Base-by-base conservation (phyloP, 2,888 invertebrate species). In the Mythimna ferrago region DNA sequence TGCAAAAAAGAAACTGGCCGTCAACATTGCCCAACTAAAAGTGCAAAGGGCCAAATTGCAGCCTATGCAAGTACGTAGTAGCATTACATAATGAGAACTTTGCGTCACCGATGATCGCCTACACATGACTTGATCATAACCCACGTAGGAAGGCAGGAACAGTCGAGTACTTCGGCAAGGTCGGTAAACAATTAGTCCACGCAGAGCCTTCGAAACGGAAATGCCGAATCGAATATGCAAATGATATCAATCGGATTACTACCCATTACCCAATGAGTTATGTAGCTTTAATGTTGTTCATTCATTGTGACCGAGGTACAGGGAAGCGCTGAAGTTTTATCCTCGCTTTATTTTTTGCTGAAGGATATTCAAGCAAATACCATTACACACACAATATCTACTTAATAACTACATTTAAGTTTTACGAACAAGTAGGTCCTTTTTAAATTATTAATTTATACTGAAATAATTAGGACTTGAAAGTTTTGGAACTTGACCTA, bases 201-300 rank as follows among this genome's bases (percentile, higher is more conserved):
- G 86, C 84, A 88, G 87, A 89, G 88, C 84, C 88, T 88, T 89
- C 85, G 76, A 87, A 93, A 91, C 95, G 95, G 95, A 95, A 95
- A 96, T 91, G 92, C 92, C 93, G 93, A 93, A 92, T 92, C 91
- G 89, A 93, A 93, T 93, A 95, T 95, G 94, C 93, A 93, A 95
- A 95, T 94, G 81, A 80, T 86, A 92, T 92, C 89, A 86, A 91
- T 92, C 89, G 84, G 89, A 91, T 91, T 90, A 88, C 87, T 86
- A 82, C 81, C 89, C 87, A 90, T 89, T 90, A 89, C 89, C 86
- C 88, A 90, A 89, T 88, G 87, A 87, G 85, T 82, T 89, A 88
- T 88, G 87, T 87, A 88, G 89, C 89, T 83, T 67, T 21, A 81
- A 77, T 89, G 90, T 89, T 89, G 92, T 94, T 95, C 96, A 96